Conservation (phyloP, 1,140 invertebrate species). For the Sarcophaga bullata region DNA sequence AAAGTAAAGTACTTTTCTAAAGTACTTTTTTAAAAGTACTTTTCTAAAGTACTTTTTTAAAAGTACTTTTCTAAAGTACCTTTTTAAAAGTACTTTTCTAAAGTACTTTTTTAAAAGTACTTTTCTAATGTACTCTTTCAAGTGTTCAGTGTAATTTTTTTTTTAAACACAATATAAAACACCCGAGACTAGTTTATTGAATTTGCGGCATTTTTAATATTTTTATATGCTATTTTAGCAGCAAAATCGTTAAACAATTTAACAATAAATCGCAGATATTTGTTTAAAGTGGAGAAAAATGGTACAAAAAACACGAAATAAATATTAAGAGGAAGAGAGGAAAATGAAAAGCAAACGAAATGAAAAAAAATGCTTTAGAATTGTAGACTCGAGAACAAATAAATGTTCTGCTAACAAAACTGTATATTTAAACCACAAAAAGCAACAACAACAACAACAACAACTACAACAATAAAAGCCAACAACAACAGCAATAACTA, state of each 20-base stretch:
- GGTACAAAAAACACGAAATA: background rate
- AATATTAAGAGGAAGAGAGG: background rate
- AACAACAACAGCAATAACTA: background rate
- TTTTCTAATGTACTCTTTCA: too few species aligned
- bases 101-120: too few species aligned
- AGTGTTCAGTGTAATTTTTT: too few species aligned
- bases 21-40: too few species aligned
- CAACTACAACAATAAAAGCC: background rate
- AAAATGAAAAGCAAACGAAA: background rate
- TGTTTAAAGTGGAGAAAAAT: background rate
- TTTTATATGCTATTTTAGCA: background rate
- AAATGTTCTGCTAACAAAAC: conserved; percentile 11
- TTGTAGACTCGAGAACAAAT: background rate
- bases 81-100: too few species aligned
- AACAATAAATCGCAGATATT: conserved; percentile 27
- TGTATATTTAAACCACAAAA: conserved; percentile 12
- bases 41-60: too few species aligned
- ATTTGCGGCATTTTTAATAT: too few species aligned
- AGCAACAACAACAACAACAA: background rate
- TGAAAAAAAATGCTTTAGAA: background rate
- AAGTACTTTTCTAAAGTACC: too few species aligned
- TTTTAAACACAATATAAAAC: too few species aligned
- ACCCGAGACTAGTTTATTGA: too few species aligned
- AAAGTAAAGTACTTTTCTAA: too few species aligned
- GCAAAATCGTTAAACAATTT: conserved; percentile 29